phyloP scores from a whole-genome alignment of 2,113 vertebrate species.

The Leptocoma aspasia region DNA sequence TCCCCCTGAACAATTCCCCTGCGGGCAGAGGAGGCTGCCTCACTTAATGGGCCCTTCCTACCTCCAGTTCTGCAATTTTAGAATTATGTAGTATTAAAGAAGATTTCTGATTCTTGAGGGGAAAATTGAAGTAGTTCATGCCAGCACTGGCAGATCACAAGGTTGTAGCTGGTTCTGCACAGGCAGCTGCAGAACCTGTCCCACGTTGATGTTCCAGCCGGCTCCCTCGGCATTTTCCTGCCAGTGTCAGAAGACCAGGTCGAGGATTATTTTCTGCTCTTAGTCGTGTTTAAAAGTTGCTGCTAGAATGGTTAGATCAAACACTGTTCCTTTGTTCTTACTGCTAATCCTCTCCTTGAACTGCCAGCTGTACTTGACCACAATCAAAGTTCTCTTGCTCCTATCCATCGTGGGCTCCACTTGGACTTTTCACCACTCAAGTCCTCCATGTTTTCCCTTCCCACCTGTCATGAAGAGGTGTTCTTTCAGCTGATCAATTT shows the following conservation, averaged over 20 bases:
- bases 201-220: accelerated
- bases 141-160: not conserved
- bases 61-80: not conserved
- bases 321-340: not conserved
- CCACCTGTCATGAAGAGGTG: not conserved
- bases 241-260: not conserved
- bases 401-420: accelerated
- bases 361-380: not conserved
- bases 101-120: not conserved
- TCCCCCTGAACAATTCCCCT: not conserved
- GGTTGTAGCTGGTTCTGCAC: not conserved
- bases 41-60: not conserved
- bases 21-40: not conserved
- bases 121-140: not conserved
- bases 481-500: not conserved
- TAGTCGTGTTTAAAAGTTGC: not conserved
- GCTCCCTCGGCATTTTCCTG: not conserved
- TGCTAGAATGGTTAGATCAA: not conserved
- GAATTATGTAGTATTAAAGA: not conserved
- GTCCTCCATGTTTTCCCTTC: not conserved
- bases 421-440: not conserved
- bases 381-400: not conserved
- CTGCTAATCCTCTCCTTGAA: not conserved
- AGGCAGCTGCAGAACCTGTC: not conserved
- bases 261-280: not conserved